Evolutionary conservation across 2,113 vertebrate species (phyloP).

Genomic region (Panthera leo): DNA sequence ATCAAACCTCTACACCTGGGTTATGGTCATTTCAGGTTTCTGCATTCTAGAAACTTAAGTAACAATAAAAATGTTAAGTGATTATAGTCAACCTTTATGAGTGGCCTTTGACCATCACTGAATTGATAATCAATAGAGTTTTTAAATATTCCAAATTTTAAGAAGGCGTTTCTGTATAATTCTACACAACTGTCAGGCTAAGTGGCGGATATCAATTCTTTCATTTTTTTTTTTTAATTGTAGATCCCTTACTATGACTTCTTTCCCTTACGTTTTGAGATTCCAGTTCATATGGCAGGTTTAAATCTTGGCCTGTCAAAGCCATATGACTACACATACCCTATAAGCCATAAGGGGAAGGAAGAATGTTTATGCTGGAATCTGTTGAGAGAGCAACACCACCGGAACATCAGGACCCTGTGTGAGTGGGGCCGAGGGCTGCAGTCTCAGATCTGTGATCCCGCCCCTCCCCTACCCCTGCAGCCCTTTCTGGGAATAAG

Average conservation of each 20-base stretch:
- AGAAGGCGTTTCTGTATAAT: background rate
- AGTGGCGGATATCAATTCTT: background rate
- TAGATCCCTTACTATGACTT: background rate
- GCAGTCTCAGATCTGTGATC: background rate
- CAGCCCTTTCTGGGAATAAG: background rate
- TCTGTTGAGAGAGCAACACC: background rate
- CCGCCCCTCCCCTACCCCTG: rapidly evolving
- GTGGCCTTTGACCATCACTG: background rate
- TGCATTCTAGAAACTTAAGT: background rate
- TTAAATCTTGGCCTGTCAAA: background rate
- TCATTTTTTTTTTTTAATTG: background rate
- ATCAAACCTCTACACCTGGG: background rate
- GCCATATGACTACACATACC: background rate
- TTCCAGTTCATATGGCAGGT: background rate
- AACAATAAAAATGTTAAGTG: background rate
- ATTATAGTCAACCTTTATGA: background rate
- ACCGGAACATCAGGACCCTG: background rate
- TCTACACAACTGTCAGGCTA: background rate
- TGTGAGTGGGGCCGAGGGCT: background rate
- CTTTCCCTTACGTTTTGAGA: background rate
- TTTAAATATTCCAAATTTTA: background rate
- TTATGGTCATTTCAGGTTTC: background rate
- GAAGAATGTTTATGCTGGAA: background rate
- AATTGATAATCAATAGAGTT: background rate
- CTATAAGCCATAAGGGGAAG: background rate